Conservation (phyloP, 2,797 vertebrate genomes). For the Cuniculus paca region DNA sequence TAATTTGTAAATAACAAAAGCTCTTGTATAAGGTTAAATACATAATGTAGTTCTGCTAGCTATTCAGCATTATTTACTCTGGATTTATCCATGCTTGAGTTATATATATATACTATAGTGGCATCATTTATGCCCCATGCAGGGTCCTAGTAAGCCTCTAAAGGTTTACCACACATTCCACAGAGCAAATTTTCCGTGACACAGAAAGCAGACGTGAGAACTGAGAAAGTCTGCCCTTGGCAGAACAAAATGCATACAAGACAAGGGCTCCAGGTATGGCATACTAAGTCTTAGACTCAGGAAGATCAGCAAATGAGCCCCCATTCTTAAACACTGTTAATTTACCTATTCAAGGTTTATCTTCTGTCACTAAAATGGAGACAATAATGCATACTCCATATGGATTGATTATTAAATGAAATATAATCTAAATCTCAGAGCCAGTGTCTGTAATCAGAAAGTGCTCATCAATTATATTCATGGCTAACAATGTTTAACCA, state of each 20-base stretch:
- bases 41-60: neutral
- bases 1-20: conserved; percentile 50
- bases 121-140: neutral
- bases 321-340: neutral
- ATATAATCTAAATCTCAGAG: neutral
- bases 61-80: conserved; percentile 33
- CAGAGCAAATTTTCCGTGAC: neutral
- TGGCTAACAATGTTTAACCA: neutral
- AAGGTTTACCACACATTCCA: neutral
- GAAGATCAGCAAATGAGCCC: neutral
- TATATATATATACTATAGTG: neutral
- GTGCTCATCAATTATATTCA: neutral
- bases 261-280: neutral
- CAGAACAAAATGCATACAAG: neutral
- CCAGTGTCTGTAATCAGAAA: neutral
- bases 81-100: conserved; percentile 54
- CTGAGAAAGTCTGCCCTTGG: neutral
- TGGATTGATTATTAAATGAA: neutral
- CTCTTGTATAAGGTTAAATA: neutral
- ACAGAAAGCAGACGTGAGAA: neutral
- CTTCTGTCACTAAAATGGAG: neutral
- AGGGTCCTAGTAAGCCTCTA: neutral
- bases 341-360: neutral
- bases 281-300: neutral
- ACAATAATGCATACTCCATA: neutral